Evolutionary conservation across 2,113 vertebrate species (phyloP).

Genomic region (Clarias gariepinus): DNA sequence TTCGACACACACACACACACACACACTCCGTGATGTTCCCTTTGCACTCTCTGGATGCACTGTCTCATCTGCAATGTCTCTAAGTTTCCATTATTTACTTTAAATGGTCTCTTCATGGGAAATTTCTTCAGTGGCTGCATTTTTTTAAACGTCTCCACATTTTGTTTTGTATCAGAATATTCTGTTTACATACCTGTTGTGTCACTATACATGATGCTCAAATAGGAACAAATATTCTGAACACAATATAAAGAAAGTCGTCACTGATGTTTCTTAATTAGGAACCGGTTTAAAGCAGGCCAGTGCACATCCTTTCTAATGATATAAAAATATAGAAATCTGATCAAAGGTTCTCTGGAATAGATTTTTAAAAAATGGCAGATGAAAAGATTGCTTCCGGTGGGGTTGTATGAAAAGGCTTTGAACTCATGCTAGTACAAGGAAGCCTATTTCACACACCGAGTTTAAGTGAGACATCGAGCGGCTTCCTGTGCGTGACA

Average conservation of each 20-base stretch:
- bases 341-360: background rate
- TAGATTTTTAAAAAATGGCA: background rate
- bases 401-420: background rate
- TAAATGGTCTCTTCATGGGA: background rate
- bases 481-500: slow-evolving; percentile 21
- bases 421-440: background rate
- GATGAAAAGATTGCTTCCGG: background rate
- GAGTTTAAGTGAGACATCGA: slow-evolving; percentile 8
- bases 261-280: background rate
- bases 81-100: background rate
- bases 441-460: background rate
- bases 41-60: background rate
- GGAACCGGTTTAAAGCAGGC: background rate
- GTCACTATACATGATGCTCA: background rate
- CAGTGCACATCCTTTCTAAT: background rate
- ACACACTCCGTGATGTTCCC: background rate
- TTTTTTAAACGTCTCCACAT: background rate
- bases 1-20: slow-evolving; percentile 14
- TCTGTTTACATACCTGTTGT: background rate
- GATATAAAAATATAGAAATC: background rate
- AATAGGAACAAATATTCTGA: background rate
- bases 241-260: background rate
- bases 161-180: background rate
- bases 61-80: background rate
- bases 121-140: background rate